A percentile compares a stretch with the other conserved stretches of the same genome.
phyloP scores from a whole-genome alignment of 2,113 vertebrate genomes.

The Hypocryptadius cinnamomeus region DNA sequence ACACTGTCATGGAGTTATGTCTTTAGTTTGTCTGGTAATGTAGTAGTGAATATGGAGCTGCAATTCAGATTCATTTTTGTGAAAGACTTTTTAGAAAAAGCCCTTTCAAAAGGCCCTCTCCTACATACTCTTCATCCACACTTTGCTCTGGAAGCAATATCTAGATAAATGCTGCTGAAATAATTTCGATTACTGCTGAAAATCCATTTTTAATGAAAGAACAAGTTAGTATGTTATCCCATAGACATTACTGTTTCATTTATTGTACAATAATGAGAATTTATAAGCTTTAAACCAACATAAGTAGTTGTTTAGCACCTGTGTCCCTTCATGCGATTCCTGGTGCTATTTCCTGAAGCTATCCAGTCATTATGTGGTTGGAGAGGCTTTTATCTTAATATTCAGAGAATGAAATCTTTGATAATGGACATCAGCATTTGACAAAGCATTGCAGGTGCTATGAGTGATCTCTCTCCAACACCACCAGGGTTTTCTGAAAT shows the following conservation, averaged over 20 bases:
- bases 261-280: background rate
- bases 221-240: background rate
- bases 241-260: background rate
- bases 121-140: background rate
- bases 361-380: background rate
- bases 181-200: background rate
- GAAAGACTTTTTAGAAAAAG: background rate
- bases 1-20: rapidly evolving
- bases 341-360: background rate
- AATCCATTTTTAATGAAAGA: background rate
- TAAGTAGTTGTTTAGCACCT: background rate
- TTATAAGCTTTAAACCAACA: background rate
- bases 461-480: background rate
- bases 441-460: background rate
- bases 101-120: background rate
- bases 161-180: background rate
- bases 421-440: background rate
- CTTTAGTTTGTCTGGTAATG: background rate
- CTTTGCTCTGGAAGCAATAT: background rate
- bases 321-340: background rate
- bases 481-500: background rate
- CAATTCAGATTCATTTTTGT: background rate
- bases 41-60: background rate
- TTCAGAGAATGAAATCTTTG: background rate
- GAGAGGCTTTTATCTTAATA: background rate